Evolutionary conservation across 2,113 vertebrate species (phyloP), one percentile per base, ranked within the genome.

Genomic region (Oceanites oceanicus): DNA sequence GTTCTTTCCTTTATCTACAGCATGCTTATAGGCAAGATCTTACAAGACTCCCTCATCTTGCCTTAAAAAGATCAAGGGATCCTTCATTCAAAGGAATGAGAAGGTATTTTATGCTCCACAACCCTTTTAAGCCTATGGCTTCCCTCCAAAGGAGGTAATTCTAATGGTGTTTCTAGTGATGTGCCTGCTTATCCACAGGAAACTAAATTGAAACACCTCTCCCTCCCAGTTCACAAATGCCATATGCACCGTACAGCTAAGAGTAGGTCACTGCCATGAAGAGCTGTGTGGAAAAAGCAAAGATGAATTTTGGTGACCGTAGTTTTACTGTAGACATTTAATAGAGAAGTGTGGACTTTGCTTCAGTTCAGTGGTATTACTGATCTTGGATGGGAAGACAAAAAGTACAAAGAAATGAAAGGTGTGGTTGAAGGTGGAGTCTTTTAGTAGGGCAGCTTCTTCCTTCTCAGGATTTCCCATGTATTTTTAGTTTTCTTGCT

Each of bases 1-100:
- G n/a, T 61, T 86, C 66, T 85, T 89, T 88, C 21, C 73, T 94
- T 92, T 96, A 89, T 87, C 92, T 96, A 73, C 61, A 71, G 52
- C 11, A 26, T 45, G 42, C 61, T 92, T 84, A 82, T 50, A 86
- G 85, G 45, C 88, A 94, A 86, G 90, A 90, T 95, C 56, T 77
- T 90, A 55, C 65, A 87, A 90, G 91, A 78, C 85, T 92, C 38
- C 42, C 49, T 90, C 66, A 88, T 56, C 42, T 76, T 80, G 20
- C 66, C 40, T 72, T 89, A 66, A 55, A 77, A 95, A 95, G 85
- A 91, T 96, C 93, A 95, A 95, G 90, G 85, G 19, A 61, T 82
- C 40, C 90, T 94, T 93, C 81, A 94, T 77, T 96, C 77, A 92
- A 92, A 95, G 77, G 62, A 90, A 88, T 40, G 34, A 86, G 86